Percentiles rank a stretch among this genome's conserved stretches.
Conservation (phyloP, 2,113 vertebrate species). For the Syngnathoides biaculeatus region DNA sequence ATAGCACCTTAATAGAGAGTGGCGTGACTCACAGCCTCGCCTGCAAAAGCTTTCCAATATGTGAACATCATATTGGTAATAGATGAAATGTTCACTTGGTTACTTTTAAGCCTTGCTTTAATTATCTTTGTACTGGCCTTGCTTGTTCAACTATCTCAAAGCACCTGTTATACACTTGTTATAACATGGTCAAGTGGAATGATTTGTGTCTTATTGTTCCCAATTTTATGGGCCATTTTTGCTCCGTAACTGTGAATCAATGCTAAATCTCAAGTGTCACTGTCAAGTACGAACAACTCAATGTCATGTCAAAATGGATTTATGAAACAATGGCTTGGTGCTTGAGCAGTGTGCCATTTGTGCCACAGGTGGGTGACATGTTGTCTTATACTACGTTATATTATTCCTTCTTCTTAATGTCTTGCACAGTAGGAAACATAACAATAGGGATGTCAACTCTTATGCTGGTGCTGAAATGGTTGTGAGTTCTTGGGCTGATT, state of each 20-base stretch:
- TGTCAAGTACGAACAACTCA: no score
- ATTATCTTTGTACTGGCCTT: background rate
- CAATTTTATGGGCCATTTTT: background rate
- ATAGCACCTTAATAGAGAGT: conserved; percentile 69
- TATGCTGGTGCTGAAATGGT: background rate
- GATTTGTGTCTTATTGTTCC: background rate
- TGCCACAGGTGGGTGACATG: background rate
- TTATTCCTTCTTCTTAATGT: background rate
- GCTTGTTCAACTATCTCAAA: background rate
- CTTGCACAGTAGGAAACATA: no score
- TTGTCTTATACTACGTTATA: background rate
- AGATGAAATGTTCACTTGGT: conserved; percentile 43
- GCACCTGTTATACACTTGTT: background rate
- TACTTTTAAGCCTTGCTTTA: conserved; percentile 52
- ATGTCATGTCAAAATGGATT: background rate
- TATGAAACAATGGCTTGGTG: background rate
- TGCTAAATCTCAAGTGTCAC: background rate
- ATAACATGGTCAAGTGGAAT: background rate
- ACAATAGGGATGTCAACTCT: background rate
- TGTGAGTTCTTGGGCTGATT: background rate
- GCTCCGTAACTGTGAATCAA: background rate
- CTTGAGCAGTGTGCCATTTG: background rate
- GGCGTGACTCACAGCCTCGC: conserved; percentile 59
- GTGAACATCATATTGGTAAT: conserved; percentile 42
- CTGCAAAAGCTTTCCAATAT: conserved; percentile 58